Percentiles rank a stretch among this genome's conserved stretches.
Evolutionary conservation across 2,888 invertebrate genomes (phyloP).

Genomic region (Pyrrhopygopsis socrates): DNA sequence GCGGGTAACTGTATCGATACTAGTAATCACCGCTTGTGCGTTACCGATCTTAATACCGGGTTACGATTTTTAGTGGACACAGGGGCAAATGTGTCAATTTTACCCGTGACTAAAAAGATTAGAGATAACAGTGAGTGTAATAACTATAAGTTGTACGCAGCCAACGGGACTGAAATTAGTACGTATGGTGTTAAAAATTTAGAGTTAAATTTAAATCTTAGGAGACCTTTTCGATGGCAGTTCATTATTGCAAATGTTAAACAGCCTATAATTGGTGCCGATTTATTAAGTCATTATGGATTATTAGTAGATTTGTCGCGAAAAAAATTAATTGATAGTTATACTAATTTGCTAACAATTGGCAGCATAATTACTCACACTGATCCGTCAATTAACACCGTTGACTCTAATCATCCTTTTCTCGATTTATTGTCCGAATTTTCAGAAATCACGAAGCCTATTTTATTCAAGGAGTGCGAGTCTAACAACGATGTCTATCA

Average conservation of each 20-base stretch:
- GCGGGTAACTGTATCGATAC: constrained; percentile 4
- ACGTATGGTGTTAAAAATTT: constrained; percentile 8
- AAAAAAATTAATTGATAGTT: neutral
- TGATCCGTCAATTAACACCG: neutral
- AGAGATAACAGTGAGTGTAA: neutral
- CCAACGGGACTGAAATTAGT: neutral
- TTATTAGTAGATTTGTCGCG: neutral
- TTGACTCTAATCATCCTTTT: neutral
- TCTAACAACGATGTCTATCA: neutral
- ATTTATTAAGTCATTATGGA: constrained; percentile 4
- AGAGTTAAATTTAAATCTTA: constrained; percentile 1
- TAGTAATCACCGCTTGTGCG: constrained; percentile 10
- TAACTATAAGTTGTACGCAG: constrained; percentile 17
- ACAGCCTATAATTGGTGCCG: constrained; percentile 19
- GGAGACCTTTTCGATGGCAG: constrained; percentile 8
- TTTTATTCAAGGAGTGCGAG: constrained; percentile 7
- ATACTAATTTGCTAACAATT: neutral
- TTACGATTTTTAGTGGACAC: constrained; percentile 15
- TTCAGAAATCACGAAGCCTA: constrained; percentile 9
- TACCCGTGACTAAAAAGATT: neutral
- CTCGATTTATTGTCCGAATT: neutral
- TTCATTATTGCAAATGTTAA: constrained; percentile 17
- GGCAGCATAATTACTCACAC: neutral
- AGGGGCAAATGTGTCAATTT: neutral
- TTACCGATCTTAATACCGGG: constrained; percentile 11